A percentile compares a stretch with the other conserved stretches of the same genome.
Evolutionary conservation across 1,140 invertebrate species (phyloP).

Genomic region (Bombyx mori): ASM3026992v2 NC_085125.1:8811001-8811500

Average conservation of each 20-base stretch:
- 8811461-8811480: constrained; percentile 66
- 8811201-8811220: constrained; percentile 59
- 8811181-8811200: constrained; percentile 56
- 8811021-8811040: constrained; percentile 43
- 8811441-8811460: constrained; percentile 57
- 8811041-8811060: constrained; percentile 46
- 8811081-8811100: constrained; percentile 16
- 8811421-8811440: constrained; percentile 50
- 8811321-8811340: constrained; percentile 67
- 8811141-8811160: constrained; percentile 51
- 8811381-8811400: constrained; percentile 59
- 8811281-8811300: constrained; percentile 51
- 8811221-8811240: constrained; percentile 43
- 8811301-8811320: constrained; percentile 56
- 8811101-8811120: constrained; percentile 48
- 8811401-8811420: constrained; percentile 36
- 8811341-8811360: constrained; percentile 63
- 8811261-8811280: constrained; percentile 42
- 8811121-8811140: constrained; percentile 56
- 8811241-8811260: constrained; percentile 37
- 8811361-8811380: constrained; percentile 58
- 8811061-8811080: constrained; percentile 38
- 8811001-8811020: constrained; percentile 15
- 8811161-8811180: constrained; percentile 41
- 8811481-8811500: constrained; percentile 69